Evolutionary conservation across 2,797 vertebrate genomes (phyloP).

Genomic region (Crax fasciolata): DNA sequence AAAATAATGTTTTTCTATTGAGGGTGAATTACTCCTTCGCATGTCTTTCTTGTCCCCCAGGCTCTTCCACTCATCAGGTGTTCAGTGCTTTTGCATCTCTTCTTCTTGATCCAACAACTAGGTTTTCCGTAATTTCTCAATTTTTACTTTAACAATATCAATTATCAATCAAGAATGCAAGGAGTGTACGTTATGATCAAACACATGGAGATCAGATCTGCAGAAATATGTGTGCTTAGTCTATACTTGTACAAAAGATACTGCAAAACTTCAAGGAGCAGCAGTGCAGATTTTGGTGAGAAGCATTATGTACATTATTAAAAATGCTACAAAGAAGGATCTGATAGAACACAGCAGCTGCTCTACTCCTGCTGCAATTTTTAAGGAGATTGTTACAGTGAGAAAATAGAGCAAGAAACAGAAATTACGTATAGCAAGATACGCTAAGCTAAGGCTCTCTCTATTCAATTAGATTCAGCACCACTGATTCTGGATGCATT

Average conservation of each 20-base stretch:
- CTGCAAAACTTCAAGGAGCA: neutral
- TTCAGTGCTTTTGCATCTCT: neutral
- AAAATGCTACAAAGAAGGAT: neutral
- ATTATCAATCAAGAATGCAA: constrained; percentile 50
- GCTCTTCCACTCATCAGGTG: neutral
- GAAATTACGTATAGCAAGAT: neutral
- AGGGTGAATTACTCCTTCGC: neutral
- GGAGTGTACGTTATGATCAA: constrained; percentile 18
- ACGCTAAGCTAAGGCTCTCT: neutral
- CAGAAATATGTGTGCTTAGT: constrained; percentile 1
- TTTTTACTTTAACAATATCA: constrained; percentile 10
- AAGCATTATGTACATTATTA: neutral
- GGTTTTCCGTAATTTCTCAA: constrained; percentile 56
- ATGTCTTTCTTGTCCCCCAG: neutral
- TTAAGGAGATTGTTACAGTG: neutral
- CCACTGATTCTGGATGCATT: neutral
- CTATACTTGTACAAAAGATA: constrained; percentile 25
- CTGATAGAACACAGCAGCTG: neutral
- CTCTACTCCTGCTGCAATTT: neutral
- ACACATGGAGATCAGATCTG: constrained; percentile 3
- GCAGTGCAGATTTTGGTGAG: neutral
- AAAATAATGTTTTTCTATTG: neutral
- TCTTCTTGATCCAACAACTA: neutral
- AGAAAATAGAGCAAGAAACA: neutral
- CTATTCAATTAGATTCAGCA: neutral